Evolutionary conservation across 2,797 vertebrate species (phyloP).

Genomic region (Linurgus olivaceus): DNA sequence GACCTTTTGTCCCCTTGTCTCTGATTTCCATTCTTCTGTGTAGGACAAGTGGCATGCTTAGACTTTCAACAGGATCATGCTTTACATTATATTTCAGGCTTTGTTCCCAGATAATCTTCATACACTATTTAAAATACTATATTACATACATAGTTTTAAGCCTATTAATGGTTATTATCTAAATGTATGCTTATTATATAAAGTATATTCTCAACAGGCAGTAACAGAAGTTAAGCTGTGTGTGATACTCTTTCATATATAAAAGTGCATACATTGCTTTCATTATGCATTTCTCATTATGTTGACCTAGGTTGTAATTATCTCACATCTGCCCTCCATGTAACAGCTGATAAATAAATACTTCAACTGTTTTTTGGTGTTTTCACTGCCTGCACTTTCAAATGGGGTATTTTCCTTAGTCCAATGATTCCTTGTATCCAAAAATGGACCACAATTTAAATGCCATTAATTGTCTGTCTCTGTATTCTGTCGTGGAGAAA

Average conservation of each 20-base stretch:
- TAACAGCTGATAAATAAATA: background rate
- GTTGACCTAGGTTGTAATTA: background rate
- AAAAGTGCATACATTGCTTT: background rate
- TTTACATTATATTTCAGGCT: background rate
- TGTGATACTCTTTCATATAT: background rate
- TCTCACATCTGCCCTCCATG: background rate
- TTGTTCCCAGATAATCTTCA: background rate
- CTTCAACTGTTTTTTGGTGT: background rate
- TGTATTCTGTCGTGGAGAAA: background rate
- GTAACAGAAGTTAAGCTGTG: background rate
- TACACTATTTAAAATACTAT: background rate
- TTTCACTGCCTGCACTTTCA: background rate
- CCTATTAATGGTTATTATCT: background rate
- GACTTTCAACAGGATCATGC: background rate
- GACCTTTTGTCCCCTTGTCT: background rate
- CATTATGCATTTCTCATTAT: background rate
- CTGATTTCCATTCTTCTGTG: background rate
- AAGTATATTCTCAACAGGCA: background rate
- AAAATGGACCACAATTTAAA: background rate
- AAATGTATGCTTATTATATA: background rate
- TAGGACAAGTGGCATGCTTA: background rate
- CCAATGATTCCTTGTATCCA: background rate
- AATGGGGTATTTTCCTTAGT: background rate
- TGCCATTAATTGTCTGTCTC: background rate
- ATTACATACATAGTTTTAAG: background rate